Conservation (phyloP, 2,113 vertebrate genomes). For the Drymodes brunneopygia region DNA sequence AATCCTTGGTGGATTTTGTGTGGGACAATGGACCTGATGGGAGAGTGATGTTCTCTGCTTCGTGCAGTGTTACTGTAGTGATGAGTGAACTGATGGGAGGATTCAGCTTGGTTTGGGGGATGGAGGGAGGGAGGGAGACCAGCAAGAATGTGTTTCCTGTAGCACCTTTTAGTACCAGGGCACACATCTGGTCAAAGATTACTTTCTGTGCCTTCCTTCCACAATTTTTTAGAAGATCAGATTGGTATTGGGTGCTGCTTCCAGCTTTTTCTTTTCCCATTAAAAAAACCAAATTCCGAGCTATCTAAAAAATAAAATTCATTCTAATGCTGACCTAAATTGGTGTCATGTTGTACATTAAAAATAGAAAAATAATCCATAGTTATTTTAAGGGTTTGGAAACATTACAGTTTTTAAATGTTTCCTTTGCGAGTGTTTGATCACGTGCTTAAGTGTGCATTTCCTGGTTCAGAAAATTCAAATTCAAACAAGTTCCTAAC, state of each 20-base stretch:
- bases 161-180: not conserved
- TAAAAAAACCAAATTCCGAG: not conserved
- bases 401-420: not conserved
- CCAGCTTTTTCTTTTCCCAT: not conserved
- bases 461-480: not conserved
- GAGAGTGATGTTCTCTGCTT: rapidly evolving
- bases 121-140: not conserved
- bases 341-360: not conserved
- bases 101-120: not conserved
- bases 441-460: not conserved
- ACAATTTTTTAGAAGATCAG: not conserved
- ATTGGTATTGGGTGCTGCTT: not conserved
- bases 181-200: not conserved
- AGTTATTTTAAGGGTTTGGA: not conserved
- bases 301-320: not conserved
- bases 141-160: not conserved
- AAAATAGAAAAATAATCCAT: not conserved
- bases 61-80: too few species aligned
- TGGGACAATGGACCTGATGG: not conserved
- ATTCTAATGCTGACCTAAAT: not conserved
- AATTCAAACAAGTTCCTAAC: not conserved
- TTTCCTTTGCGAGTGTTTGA: not conserved
- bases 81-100: not conserved
- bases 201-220: not conserved
- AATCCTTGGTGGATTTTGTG: not conserved